Evolutionary conservation across 2,113 vertebrate species (phyloP).

Genomic region (Rynchops niger): DNA sequence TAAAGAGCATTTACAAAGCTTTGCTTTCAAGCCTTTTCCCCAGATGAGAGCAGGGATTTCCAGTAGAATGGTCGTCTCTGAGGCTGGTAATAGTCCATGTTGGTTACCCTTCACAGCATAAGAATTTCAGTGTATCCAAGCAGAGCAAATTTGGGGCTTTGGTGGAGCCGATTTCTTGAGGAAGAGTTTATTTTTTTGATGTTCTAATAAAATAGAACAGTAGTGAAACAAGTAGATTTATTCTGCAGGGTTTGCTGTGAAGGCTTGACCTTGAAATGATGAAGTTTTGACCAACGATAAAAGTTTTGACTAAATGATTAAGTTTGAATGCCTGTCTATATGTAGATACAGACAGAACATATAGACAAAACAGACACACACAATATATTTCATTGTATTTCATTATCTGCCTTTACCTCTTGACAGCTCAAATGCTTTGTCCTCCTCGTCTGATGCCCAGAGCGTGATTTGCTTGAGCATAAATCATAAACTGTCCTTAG

Average conservation of each 20-base stretch:
- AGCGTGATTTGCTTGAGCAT: not conserved
- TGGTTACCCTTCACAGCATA: not conserved
- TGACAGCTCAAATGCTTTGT: not conserved
- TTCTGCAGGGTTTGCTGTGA: not conserved
- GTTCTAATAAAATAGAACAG: not conserved
- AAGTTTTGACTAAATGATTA: not conserved
- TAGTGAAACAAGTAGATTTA: not conserved
- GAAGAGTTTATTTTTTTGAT: not conserved
- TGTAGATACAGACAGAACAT: not conserved
- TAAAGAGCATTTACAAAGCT: not conserved
- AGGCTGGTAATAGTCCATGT: not conserved
- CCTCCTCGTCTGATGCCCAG: not conserved
- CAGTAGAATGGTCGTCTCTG: not conserved
- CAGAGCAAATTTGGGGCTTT: not conserved
- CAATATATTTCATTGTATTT: not conserved
- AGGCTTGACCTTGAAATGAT: not conserved
- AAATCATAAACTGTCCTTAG: not conserved
- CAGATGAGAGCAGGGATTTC: not conserved
- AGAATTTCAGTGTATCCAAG: not conserved
- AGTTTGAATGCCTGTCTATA: not conserved
- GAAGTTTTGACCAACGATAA: not conserved
- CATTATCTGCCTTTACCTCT: not conserved
- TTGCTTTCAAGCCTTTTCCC: not conserved
- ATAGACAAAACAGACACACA: not conserved
- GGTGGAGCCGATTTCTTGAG: not conserved